phyloP scores from a whole-genome alignment of 2,888 invertebrate species.

The Phyllotreta cruciferae region DNA sequence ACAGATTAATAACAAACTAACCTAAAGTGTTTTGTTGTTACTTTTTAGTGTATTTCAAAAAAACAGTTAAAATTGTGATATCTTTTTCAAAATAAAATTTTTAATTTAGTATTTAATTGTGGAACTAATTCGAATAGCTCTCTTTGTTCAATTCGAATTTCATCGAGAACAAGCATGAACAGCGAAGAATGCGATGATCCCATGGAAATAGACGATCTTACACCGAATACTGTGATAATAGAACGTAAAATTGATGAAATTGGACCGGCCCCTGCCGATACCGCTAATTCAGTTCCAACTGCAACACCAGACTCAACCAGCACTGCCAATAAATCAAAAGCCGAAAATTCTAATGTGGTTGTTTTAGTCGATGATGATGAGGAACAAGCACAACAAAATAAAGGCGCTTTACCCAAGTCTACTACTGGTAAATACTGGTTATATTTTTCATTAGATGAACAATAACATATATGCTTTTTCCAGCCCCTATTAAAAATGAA shows the following conservation, averaged over 20 bases:
- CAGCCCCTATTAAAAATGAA: background rate
- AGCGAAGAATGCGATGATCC: constrained; percentile 47
- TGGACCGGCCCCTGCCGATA: background rate
- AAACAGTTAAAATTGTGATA: too few relatives aligned
- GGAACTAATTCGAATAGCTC: too few relatives aligned
- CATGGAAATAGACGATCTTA: constrained; percentile 55
- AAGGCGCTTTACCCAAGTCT: background rate
- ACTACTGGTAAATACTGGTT: background rate
- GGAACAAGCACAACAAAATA: constrained; percentile 20
- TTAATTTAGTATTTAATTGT: too few relatives aligned
- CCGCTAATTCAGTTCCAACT: background rate
- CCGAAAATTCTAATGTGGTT: constrained; percentile 39
- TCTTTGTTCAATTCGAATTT: too few relatives aligned
- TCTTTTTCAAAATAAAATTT: too few relatives aligned
- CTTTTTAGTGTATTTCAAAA: too few relatives aligned
- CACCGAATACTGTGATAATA: constrained; percentile 51
- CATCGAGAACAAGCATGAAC: constrained; percentile 30
- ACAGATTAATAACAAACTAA: constrained; percentile 3
- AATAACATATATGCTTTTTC: background rate
- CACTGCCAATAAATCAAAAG: background rate
- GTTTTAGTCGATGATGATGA: constrained; percentile 53
- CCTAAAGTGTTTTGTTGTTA: too few relatives aligned
- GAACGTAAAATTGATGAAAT: constrained; percentile 45
- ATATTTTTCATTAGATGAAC: background rate
- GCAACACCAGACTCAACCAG: background rate